phyloP scores from a whole-genome alignment of 23 tunicate species.

The Clavelina lepadiformis region DNA sequence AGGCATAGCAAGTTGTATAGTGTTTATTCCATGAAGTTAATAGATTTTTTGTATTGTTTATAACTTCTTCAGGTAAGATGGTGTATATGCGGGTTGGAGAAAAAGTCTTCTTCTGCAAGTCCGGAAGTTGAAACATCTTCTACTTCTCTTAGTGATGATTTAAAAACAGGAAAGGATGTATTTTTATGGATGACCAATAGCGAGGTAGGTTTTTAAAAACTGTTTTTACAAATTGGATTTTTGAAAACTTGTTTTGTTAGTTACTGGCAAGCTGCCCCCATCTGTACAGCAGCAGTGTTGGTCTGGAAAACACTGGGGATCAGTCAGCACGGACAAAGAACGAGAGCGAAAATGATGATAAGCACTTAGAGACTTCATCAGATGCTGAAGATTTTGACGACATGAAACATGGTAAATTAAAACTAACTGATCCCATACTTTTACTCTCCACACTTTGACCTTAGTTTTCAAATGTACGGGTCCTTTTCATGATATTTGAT shows the following conservation, averaged over 20 bases:
- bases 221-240: neutral
- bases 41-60: neutral
- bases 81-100: conserved; percentile 20
- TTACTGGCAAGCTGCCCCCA: conserved; percentile 46
- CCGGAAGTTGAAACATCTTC: conserved; percentile 21
- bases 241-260: conserved; percentile 5
- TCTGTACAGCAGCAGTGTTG: conserved; percentile 21
- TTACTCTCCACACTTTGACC: too few species aligned
- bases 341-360: conserved; percentile 4
- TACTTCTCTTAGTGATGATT: conserved; percentile 18
- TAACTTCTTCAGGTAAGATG: conserved; percentile 22
- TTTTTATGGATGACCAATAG: conserved; percentile 47
- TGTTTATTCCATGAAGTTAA: too few species aligned
- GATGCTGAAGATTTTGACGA: conserved; percentile 62
- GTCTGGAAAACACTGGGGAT: neutral
- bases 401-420: conserved; percentile 54
- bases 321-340: neutral
- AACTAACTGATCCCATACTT: too few species aligned
- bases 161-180: conserved; percentile 29
- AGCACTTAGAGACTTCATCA: conserved; percentile 22
- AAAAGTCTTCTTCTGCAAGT: conserved; percentile 9
- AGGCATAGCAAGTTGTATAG: too few species aligned
- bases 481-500: too few species aligned
- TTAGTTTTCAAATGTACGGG: too few species aligned
- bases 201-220: conserved; percentile 18